phyloP scores from a whole-genome alignment of 1,140 invertebrate genomes.

The Drosophila nigrodunni region DNA sequence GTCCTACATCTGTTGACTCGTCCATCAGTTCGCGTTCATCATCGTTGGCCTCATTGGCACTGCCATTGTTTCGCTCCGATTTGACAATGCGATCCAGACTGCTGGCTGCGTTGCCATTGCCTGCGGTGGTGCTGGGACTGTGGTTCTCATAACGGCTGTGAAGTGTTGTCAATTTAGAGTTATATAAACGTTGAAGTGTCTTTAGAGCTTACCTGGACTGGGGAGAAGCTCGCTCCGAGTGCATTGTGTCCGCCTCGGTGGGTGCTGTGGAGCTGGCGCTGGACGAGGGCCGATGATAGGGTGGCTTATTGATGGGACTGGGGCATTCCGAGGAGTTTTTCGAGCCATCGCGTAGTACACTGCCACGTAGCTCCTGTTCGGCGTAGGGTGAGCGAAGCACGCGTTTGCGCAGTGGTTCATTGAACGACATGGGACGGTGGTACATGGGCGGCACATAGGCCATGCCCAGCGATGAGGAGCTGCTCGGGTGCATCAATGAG shows the following conservation, averaged over 20 bases:
- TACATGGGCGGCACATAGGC: conserved; percentile 82
- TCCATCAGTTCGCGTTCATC: conserved; percentile 81
- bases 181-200: not conserved
- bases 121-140: conserved; percentile 84
- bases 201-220: conserved; percentile 72
- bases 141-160: conserved; percentile 83
- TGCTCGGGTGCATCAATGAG: conserved; percentile 81
- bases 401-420: conserved; percentile 85
- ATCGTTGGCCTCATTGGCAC: conserved; percentile 81
- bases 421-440: conserved; percentile 76
- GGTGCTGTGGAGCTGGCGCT: conserved; percentile 83
- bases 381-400: conserved; percentile 85
- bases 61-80: conserved; percentile 83
- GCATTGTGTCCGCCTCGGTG: conserved; percentile 84
- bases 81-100: conserved; percentile 79
- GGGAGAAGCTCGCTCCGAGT: conserved; percentile 82
- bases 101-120: conserved; percentile 74
- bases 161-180: not conserved
- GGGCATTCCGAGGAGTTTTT: conserved; percentile 81
- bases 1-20: conserved; percentile 78
- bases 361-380: conserved; percentile 84
- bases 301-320: conserved; percentile 82
- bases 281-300: conserved; percentile 81
- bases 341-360: conserved; percentile 84
- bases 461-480: conserved; percentile 67